phyloP scores from a whole-genome alignment of 2,797 vertebrate species.

The Cygnus olor region DNA sequence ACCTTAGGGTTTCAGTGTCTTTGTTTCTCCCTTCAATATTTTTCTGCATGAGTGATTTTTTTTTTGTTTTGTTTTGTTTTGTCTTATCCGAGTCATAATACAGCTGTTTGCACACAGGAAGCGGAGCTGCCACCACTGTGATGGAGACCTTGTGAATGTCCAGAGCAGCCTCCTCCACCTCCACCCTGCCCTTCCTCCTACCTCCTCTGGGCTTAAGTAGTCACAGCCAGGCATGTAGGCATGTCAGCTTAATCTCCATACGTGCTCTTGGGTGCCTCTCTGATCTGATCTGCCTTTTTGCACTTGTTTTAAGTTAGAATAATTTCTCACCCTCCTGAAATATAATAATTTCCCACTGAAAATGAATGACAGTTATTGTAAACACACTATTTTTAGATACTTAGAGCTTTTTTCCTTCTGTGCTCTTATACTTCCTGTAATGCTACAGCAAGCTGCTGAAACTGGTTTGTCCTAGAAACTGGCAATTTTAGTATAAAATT shows the following conservation, averaged over 20 bases:
- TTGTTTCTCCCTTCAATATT: constrained; percentile 27
- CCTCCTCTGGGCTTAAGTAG: background rate
- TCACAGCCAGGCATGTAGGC: background rate
- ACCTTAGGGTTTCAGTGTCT: constrained; percentile 4
- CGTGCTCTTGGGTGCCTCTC: background rate
- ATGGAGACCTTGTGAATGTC: background rate
- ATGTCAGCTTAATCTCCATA: background rate
- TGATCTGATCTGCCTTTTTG: constrained; percentile 37
- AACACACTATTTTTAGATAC: constrained; percentile 25
- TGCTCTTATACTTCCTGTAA: background rate
- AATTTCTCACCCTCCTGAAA: constrained; percentile 8
- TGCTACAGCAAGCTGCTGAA: background rate
- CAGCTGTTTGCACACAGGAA: background rate
- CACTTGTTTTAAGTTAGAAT: constrained; percentile 36
- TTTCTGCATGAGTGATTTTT: background rate
- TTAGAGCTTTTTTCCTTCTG: background rate
- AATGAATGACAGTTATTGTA: constrained; percentile 38
- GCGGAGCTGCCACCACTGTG: background rate
- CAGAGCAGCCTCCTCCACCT: background rate
- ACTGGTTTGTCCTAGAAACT: background rate
- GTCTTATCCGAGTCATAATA: background rate
- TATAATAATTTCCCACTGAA: constrained; percentile 26
- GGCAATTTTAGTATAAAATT: background rate
- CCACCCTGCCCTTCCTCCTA: background rate
- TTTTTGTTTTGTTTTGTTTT: background rate